phyloP scores from a whole-genome alignment of 2,888 invertebrate genomes.

The Orgyia antiqua region DNA sequence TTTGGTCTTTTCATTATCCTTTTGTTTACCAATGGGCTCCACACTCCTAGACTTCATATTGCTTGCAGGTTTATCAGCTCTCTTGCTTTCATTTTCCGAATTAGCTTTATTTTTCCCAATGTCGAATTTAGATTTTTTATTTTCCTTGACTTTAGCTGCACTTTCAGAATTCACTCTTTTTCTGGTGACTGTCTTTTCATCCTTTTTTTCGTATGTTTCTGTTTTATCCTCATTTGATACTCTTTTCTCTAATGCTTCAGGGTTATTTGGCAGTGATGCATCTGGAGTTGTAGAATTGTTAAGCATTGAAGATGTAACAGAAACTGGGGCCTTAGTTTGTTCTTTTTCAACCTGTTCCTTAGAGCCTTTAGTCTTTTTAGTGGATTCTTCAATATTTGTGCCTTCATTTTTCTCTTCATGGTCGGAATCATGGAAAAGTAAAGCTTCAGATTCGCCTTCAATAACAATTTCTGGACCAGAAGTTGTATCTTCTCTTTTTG shows the following conservation, averaged over 20 bases:
- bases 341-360: slow-evolving; percentile 3
- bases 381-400: slow-evolving; percentile 2
- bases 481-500: slow-evolving; percentile 1
- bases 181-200: slow-evolving; percentile 8
- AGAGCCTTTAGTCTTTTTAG: background rate
- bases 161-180: slow-evolving; percentile 20
- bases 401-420: background rate
- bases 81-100: slow-evolving; percentile 7
- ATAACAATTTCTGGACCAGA: background rate
- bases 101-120: slow-evolving; percentile 6
- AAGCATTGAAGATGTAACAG: slow-evolving; percentile 12
- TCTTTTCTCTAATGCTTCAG: slow-evolving; percentile 42
- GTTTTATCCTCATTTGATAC: slow-evolving; percentile 14
- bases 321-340: slow-evolving; percentile 10
- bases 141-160: slow-evolving; percentile 9
- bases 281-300: slow-evolving; percentile 40
- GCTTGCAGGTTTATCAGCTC: background rate
- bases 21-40: slow-evolving; percentile 1
- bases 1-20: background rate
- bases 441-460: background rate
- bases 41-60: background rate
- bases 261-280: slow-evolving; percentile 58
- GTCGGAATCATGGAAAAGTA: background rate
- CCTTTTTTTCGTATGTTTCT: slow-evolving; percentile 10
- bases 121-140: slow-evolving; percentile 16